Evolutionary conservation across 2,888 invertebrate species (phyloP).

Genomic region (Rapana venosa): DNA sequence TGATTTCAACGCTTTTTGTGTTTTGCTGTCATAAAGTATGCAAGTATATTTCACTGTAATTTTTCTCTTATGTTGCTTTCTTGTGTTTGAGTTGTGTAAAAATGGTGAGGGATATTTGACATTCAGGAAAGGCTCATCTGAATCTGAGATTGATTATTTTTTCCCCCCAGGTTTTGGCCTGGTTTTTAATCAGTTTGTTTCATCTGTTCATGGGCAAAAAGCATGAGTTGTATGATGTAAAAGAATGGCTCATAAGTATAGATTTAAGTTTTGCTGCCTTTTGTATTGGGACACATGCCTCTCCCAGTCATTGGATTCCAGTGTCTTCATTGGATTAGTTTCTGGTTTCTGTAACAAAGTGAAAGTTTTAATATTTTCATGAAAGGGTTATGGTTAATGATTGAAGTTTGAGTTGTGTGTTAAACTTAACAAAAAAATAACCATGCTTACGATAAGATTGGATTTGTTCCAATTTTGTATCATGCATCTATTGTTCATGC

Average conservation of each 20-base stretch:
- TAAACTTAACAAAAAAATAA: neutral
- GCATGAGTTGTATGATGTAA: too few species aligned
- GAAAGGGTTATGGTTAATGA: neutral
- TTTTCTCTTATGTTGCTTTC: neutral
- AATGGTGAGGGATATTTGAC: neutral
- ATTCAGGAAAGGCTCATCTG: neutral
- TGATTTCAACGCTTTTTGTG: too few species aligned
- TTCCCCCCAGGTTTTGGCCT: neutral
- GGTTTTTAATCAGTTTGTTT: too few species aligned
- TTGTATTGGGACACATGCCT: too few species aligned
- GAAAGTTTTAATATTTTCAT: neutral
- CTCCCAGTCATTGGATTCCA: too few species aligned
- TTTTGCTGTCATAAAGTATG: neutral
- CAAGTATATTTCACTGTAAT: neutral
- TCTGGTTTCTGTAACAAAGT: too few species aligned
- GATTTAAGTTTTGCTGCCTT: too few species aligned
- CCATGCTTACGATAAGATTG: neutral
- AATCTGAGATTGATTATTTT: too few species aligned
- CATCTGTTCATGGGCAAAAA: too few species aligned
- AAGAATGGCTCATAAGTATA: too few species aligned
- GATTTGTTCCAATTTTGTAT: neutral
- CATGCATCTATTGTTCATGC: conserved; percentile 14
- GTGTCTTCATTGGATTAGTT: too few species aligned
- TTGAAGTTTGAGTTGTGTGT: neutral
- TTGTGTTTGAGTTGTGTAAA: neutral